These are phyloP conservation scores for Crocidura indochinensis DNA, from an alignment of 2,797 vertebrate genomes.

Conservation along the genomic window DNA sequence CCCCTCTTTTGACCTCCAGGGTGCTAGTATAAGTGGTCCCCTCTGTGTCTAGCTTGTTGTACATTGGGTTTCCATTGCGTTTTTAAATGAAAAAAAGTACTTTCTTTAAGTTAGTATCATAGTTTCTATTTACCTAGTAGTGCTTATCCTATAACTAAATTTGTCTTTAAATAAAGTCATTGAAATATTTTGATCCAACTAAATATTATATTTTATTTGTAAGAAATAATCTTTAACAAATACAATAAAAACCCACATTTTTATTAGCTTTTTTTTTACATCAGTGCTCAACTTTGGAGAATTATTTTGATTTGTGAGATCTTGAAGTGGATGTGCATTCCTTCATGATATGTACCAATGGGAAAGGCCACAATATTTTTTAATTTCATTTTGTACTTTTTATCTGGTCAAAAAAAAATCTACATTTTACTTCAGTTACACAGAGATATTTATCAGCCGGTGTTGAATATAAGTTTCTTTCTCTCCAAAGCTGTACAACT, in stretches of 20 bases:
- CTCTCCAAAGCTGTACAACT: slow-evolving; percentile 41
- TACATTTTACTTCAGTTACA: slow-evolving; percentile 67
- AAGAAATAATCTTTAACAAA: slow-evolving; percentile 56
- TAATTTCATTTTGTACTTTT: slow-evolving; percentile 55
- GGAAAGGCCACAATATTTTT: background rate
- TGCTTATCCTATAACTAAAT: background rate
- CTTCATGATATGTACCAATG: background rate
- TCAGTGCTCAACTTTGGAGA: slow-evolving; percentile 49
- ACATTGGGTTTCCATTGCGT: no score
- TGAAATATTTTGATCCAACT: slow-evolving; percentile 68
- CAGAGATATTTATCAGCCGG: slow-evolving; percentile 61
- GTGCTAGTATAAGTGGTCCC: no score
- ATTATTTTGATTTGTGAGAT: slow-evolving; percentile 66
- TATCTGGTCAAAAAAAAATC: slow-evolving; percentile 80
- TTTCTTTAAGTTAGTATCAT: background rate
- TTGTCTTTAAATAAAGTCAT: background rate
- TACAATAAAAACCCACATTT: slow-evolving; percentile 30
- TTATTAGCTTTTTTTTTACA: slow-evolving; percentile 25
- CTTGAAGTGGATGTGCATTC: slow-evolving; percentile 54
- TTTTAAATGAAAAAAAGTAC: slow-evolving; percentile 47
- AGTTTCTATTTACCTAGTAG: slow-evolving; percentile 18
- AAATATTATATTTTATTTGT: slow-evolving; percentile 13
- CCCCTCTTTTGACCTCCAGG: no score
- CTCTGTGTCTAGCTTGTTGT: no score
- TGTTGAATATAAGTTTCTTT: slow-evolving; percentile 38